Evolutionary conservation across 2,113 vertebrate genomes (phyloP), one percentile per base, ranked within the genome.

Genomic region (Phyllopteryx taeniolatus): DNA sequence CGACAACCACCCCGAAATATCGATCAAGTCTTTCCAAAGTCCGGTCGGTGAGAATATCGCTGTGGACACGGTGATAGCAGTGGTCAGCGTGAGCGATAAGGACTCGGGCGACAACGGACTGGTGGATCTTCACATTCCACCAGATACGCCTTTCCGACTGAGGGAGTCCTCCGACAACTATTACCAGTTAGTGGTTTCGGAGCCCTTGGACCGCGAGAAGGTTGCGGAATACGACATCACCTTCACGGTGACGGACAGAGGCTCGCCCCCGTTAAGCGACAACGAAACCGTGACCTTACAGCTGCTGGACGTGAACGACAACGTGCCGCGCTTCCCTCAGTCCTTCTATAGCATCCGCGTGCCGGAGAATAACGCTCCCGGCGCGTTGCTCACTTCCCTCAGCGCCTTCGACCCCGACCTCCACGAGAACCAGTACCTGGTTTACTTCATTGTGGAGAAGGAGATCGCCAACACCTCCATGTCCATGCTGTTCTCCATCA

Each of bases 401-500:
- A 89, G 78, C 44, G 90, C 90, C 1, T 71, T 85, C 71, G 90
- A 91, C 73, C 87, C 87, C 54, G 90, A 91, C 61, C 78, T 87
- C 62, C 87, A 93, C 44, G 90, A 94, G 75, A 96, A 96, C 0
- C 90, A 93, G 44, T 93, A 93, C 79, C 75, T 95, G 13, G 93
- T 94, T 53, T 96, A 95, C 80, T 93, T 94, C 49, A 93, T 96
- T 0, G 68, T 93, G 0, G 93, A 94, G 0, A 92, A 89, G 33
- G 90, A 93, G 77, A 92, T 94, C 54, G 87, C 88, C 0, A 92
- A 93, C 77, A 93, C 93, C 74, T 93, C 95, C 0, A 92, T 94
- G 81, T 92, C 93, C 71, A 94, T 95, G 80, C 90, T 95, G 0
- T 94, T 96, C 79, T 95, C 94, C 2, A 93, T 95, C 79, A 94